Percentiles rank a stretch among this genome's conserved stretches.
Conservation (phyloP, 1,140 invertebrate genomes). For the Lordiphosa mommai region DNA sequence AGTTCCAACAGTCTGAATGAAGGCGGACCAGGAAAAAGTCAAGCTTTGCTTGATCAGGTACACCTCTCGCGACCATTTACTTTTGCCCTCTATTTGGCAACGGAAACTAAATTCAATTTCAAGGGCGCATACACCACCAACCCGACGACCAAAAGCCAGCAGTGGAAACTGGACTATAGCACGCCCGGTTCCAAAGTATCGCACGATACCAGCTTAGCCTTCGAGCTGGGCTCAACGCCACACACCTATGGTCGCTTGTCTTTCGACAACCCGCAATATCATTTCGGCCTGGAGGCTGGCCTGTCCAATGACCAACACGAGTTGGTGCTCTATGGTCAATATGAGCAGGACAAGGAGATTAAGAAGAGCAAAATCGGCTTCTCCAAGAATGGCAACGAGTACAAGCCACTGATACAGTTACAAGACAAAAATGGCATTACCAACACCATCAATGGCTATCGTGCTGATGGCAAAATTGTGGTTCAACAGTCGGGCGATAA, state of each 20-base stretch:
- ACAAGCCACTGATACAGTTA: slow-evolving; percentile 85
- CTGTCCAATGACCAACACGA: slow-evolving; percentile 56
- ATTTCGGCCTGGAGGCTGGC: slow-evolving; percentile 59
- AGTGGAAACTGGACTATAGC: slow-evolving; percentile 84
- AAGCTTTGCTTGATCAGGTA: slow-evolving; percentile 21
- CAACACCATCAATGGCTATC: slow-evolving; percentile 80
- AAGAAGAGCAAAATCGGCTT: slow-evolving; percentile 84
- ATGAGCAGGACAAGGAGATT: slow-evolving; percentile 82
- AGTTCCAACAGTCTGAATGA: slow-evolving; percentile 75
- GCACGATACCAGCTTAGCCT: slow-evolving; percentile 80
- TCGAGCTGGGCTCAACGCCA: slow-evolving; percentile 56
- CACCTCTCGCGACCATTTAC: slow-evolving; percentile 43
- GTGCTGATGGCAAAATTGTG: slow-evolving; percentile 82
- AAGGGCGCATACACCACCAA: slow-evolving; percentile 65
- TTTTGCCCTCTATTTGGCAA: slow-evolving; percentile 77
- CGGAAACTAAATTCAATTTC: slow-evolving; percentile 80
- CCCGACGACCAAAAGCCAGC: slow-evolving; percentile 27
- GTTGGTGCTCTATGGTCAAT: slow-evolving; percentile 79
- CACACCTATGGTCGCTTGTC: slow-evolving; percentile 41
- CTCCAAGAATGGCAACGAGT: slow-evolving; percentile 82
- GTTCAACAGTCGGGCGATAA: slow-evolving; percentile 80
- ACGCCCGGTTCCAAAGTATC: slow-evolving; percentile 85
- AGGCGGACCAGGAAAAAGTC: slow-evolving; percentile 2
- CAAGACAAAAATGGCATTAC: slow-evolving; percentile 81
- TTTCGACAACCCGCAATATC: slow-evolving; percentile 51